phyloP scores from a whole-genome alignment of 2,113 vertebrate species.

The Rhinopomastus cyanomelas region DNA sequence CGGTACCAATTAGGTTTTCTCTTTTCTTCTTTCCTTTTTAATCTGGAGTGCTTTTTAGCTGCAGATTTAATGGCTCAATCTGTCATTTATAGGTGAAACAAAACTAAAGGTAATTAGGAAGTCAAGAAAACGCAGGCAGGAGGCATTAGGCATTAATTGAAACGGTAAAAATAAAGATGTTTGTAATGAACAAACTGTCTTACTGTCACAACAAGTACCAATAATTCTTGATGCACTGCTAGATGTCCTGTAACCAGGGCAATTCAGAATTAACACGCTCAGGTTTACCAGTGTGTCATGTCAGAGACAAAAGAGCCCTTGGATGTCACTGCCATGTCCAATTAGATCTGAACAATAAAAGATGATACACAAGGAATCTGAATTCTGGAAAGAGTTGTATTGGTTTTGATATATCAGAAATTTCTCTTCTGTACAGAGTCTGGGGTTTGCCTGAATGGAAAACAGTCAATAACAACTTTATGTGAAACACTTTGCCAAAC shows the following conservation, averaged over 20 bases:
- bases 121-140: neutral
- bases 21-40: neutral
- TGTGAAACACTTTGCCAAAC: neutral
- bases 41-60: neutral
- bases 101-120: neutral
- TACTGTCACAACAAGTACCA: neutral
- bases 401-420: neutral
- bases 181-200: neutral
- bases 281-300: rapidly evolving
- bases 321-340: neutral
- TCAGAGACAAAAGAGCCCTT: neutral
- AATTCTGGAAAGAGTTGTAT: neutral
- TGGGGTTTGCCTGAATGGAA: neutral
- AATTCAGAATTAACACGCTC: neutral
- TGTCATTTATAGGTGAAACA: neutral
- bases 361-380: neutral
- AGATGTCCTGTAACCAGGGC: neutral
- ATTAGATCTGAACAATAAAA: neutral
- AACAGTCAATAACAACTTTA: neutral
- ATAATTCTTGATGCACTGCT: neutral
- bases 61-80: neutral
- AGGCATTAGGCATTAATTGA: neutral
- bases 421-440: neutral
- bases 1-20: neutral
- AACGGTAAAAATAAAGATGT: neutral